Percentiles rank a stretch among this genome's conserved stretches.
Evolutionary conservation across 2,888 invertebrate genomes (phyloP).

Genomic region (Hedya salicella): DNA sequence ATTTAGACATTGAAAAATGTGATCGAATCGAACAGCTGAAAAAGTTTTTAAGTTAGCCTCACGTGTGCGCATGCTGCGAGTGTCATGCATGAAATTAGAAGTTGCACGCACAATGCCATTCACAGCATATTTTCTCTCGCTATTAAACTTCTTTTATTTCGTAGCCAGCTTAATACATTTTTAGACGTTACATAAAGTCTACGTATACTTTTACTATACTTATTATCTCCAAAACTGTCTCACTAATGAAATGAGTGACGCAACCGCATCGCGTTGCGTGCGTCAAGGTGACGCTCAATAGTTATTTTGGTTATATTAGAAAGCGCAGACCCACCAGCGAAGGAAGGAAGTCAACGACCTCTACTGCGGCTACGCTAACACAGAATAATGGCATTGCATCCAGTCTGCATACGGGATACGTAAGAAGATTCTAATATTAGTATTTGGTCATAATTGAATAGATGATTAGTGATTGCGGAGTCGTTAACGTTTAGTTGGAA

Average conservation of each 20-base stretch:
- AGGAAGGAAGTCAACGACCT: constrained; percentile 71
- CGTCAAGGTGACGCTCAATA: constrained; percentile 78
- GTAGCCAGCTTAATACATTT: constrained; percentile 19
- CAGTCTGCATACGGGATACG: background rate
- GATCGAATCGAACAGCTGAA: constrained; percentile 6
- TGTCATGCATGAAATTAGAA: constrained; percentile 29
- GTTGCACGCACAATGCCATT: constrained; percentile 49
- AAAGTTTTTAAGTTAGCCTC: constrained; percentile 28
- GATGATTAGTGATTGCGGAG: constrained; percentile 52
- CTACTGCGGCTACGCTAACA: constrained; percentile 45
- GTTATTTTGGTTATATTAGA: constrained; percentile 81
- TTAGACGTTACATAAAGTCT: constrained; percentile 34
- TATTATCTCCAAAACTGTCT: constrained; percentile 48
- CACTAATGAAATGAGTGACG: constrained; percentile 66
- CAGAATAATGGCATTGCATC: constrained; percentile 14
- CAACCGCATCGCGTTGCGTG: constrained; percentile 71
- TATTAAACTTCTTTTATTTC: constrained; percentile 29
- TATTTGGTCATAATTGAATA: constrained; percentile 52
- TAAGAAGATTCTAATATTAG: constrained; percentile 16
- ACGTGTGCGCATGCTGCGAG: background rate
- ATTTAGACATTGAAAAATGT: background rate
- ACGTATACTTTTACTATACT: constrained; percentile 36
- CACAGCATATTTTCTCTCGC: constrained; percentile 25
- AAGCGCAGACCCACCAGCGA: constrained; percentile 72
- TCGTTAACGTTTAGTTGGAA: constrained; percentile 52